Evolutionary conservation across 1,140 invertebrate genomes (phyloP).

Genomic region (Drosophila pseudoananassae): DNA sequence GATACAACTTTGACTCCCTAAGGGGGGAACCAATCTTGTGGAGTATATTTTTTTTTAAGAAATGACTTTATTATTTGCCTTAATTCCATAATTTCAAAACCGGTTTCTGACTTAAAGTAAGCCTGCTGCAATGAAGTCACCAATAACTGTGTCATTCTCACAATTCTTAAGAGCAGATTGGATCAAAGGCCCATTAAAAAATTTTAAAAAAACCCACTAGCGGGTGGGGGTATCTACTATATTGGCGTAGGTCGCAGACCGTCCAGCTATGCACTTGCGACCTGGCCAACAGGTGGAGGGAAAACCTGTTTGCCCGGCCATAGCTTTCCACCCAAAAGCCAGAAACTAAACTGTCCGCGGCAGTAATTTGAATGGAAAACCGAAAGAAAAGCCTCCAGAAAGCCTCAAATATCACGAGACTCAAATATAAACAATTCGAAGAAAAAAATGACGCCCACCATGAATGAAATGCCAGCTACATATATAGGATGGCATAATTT

Average conservation of each 20-base stretch:
- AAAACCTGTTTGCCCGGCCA: slow-evolving; percentile 62
- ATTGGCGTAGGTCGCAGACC: slow-evolving; percentile 74
- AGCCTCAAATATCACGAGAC: slow-evolving; percentile 67
- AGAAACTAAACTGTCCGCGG: slow-evolving; percentile 31
- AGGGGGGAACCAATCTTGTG: too few species aligned
- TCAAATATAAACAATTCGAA: slow-evolving; percentile 55
- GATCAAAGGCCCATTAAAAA: slow-evolving; percentile 37
- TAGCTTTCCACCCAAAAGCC: slow-evolving; percentile 41
- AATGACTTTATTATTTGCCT: slow-evolving; percentile 26
- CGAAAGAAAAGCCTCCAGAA: slow-evolving; percentile 22
- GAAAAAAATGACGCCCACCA: slow-evolving; percentile 59
- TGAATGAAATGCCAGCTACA: slow-evolving; percentile 13
- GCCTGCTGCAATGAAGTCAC: slow-evolving; percentile 49
- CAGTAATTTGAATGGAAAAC: slow-evolving; percentile 39
- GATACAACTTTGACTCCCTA: too few species aligned
- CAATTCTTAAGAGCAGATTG: slow-evolving; percentile 5
- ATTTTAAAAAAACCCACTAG: slow-evolving; percentile 33
- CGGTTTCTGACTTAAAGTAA: slow-evolving; percentile 28
- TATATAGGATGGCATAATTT: slow-evolving; percentile 58
- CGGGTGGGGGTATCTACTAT: slow-evolving; percentile 1
- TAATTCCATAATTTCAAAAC: slow-evolving; percentile 42
- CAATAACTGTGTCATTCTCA: slow-evolving; percentile 34
- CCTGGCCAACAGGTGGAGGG: slow-evolving; percentile 69
- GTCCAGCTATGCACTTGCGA: slow-evolving; percentile 57
- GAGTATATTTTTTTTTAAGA: too few species aligned